Conservation (phyloP, 1,140 invertebrate genomes). For the Cydia splendana region DNA sequence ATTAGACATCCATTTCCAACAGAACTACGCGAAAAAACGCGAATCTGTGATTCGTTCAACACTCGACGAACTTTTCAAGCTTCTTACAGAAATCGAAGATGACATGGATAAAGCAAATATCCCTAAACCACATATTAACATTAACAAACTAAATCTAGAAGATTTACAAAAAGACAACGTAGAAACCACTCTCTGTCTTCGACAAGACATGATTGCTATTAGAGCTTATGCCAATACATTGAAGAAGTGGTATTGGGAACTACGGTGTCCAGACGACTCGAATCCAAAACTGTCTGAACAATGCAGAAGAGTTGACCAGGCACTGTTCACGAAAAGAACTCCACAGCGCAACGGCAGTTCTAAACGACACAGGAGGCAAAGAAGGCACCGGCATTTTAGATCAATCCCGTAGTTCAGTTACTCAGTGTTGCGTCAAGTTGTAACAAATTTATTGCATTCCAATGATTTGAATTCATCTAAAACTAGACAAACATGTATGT, state of each 20-base stretch:
- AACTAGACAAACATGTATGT: constrained; percentile 19
- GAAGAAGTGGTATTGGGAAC: constrained; percentile 57
- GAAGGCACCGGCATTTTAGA: constrained; percentile 19
- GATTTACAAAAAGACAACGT: constrained; percentile 57
- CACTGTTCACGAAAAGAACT: constrained; percentile 13
- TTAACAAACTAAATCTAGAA: constrained; percentile 53
- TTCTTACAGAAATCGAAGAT: constrained; percentile 63
- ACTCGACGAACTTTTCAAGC: constrained; percentile 53
- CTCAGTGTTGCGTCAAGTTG: neutral
- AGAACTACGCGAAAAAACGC: constrained; percentile 56
- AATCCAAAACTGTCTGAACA: constrained; percentile 5
- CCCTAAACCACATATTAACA: constrained; percentile 49
- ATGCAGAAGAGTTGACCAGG: neutral
- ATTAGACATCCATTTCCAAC: constrained; percentile 55
- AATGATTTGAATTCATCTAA: constrained; percentile 11
- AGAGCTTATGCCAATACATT: constrained; percentile 62
- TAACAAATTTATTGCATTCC: neutral
- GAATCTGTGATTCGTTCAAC: constrained; percentile 55
- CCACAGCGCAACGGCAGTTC: neutral
- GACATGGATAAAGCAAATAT: constrained; percentile 59
- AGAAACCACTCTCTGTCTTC: constrained; percentile 61
- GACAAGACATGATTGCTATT: constrained; percentile 67
- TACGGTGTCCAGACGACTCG: constrained; percentile 24
- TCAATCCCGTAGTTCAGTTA: neutral
- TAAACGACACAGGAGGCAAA: neutral